These are phyloP conservation scores for Erpetoichthys calabaricus DNA, from an alignment of 2,797 vertebrate species.

Conservation along the genomic window DNA sequence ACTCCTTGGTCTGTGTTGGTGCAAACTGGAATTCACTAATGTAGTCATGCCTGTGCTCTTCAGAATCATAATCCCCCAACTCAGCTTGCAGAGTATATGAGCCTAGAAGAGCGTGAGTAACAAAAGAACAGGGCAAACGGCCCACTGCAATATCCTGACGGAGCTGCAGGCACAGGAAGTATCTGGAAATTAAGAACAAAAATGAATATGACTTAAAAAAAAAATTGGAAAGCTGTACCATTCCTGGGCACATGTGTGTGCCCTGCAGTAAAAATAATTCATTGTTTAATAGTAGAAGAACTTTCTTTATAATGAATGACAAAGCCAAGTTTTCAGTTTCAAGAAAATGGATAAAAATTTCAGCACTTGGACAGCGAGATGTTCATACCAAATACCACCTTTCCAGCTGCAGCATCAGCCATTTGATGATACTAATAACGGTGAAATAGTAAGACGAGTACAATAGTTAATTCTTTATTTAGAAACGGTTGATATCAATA, in stretches of 20 bases:
- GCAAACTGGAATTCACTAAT: slow-evolving; percentile 73
- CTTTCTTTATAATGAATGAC: no score
- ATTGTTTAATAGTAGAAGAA: not conserved
- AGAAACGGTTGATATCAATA: no score
- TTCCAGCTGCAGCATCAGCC: not conserved
- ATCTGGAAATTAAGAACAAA: slow-evolving; percentile 44
- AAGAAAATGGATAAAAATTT: no score
- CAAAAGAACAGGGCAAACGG: slow-evolving; percentile 84
- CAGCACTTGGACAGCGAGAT: no score
- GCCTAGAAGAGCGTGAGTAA: slow-evolving; percentile 83
- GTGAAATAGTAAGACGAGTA: no score
- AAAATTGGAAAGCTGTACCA: not conserved
- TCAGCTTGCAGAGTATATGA: slow-evolving; percentile 89
- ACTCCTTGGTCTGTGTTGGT: slow-evolving; percentile 79
- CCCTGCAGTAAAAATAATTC: not conserved
- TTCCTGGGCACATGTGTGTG: not conserved
- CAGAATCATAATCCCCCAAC: slow-evolving; percentile 76
- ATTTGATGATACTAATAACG: no score
- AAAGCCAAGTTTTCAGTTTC: no score
- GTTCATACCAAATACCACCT: not conserved
- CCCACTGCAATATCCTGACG: slow-evolving; percentile 80
- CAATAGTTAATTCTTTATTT: no score
- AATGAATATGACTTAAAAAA: not conserved
- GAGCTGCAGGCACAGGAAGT: slow-evolving; percentile 91
- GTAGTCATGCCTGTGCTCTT: slow-evolving; percentile 61